phyloP scores from a whole-genome alignment of 2,113 vertebrate genomes.

The Eira barbara region DNA sequence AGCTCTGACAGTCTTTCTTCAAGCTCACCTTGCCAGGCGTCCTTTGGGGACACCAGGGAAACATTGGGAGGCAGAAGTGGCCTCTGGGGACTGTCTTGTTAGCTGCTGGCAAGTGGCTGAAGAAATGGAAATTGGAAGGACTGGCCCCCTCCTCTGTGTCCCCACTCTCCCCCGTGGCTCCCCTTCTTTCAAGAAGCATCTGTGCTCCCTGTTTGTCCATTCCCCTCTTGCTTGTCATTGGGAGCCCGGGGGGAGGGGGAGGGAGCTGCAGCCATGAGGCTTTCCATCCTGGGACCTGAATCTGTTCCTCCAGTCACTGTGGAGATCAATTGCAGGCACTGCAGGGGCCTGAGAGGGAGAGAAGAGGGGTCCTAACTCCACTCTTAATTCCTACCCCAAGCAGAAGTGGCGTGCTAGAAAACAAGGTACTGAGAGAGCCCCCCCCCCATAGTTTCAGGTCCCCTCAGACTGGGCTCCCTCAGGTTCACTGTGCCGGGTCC shows the following conservation, averaged over 20 bases:
- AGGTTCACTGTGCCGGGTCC: background rate
- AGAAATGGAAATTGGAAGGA: background rate
- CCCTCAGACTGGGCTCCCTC: background rate
- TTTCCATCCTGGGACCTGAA: too few relatives aligned
- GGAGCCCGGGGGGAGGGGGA: background rate
- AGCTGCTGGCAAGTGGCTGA: background rate
- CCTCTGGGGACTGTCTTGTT: background rate
- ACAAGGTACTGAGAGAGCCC: background rate
- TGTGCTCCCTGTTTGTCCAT: background rate
- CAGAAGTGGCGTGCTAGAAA: background rate
- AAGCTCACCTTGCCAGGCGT: background rate
- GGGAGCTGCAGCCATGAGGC: background rate
- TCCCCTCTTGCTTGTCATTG: background rate
- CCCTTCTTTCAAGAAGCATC: background rate
- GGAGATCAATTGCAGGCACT: background rate
- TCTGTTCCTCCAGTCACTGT: background rate
- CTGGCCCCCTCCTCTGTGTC: background rate
- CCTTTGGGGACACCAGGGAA: background rate
- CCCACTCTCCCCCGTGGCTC: too few relatives aligned
- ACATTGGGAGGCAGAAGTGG: too few relatives aligned
- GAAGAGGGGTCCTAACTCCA: background rate
- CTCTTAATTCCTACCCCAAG: background rate
- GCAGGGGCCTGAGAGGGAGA: background rate
- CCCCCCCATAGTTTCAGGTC: background rate
- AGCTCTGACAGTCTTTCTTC: background rate